phyloP scores from a whole-genome alignment of 1,140 invertebrate genomes.

The Drosophila mayri region DNA sequence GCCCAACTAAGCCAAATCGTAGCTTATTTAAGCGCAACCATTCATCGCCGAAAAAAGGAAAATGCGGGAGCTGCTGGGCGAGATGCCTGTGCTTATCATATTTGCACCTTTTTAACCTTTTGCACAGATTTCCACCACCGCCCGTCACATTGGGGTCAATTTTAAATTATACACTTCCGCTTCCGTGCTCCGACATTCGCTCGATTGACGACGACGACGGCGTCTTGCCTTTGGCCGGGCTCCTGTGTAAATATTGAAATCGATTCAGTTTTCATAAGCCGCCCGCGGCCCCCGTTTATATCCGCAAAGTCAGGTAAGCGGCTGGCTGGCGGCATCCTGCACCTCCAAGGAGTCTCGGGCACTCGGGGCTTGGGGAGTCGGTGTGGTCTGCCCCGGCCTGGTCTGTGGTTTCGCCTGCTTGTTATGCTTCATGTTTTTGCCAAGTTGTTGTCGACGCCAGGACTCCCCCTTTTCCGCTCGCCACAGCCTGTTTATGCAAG shows the following conservation, averaged over 20 bases:
- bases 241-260: constrained; percentile 81
- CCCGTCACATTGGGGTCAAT: constrained; percentile 66
- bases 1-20: constrained; percentile 16
- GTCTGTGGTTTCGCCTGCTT: constrained; percentile 65
- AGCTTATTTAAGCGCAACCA: constrained; percentile 13
- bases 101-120: constrained; percentile 63
- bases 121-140: constrained; percentile 27
- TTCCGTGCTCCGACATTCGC: constrained; percentile 69
- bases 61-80: neutral
- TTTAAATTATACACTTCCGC: constrained; percentile 83
- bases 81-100: constrained; percentile 67
- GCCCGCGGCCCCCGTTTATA: constrained; percentile 7
- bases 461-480: constrained; percentile 20
- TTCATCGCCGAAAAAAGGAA: constrained; percentile 12
- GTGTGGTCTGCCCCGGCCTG: constrained; percentile 20
- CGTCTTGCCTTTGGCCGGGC: constrained; percentile 27
- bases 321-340: constrained; percentile 49
- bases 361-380: constrained; percentile 23
- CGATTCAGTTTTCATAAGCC: constrained; percentile 78
- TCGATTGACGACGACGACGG: constrained; percentile 64
- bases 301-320: constrained; percentile 48
- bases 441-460: constrained; percentile 60
- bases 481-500: constrained; percentile 76
- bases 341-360: constrained; percentile 5
- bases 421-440: constrained; percentile 80